Evolutionary conservation across 2,113 vertebrate genomes (phyloP), one percentile per base, ranked within the genome.

Genomic region (Clarias gariepinus): DNA sequence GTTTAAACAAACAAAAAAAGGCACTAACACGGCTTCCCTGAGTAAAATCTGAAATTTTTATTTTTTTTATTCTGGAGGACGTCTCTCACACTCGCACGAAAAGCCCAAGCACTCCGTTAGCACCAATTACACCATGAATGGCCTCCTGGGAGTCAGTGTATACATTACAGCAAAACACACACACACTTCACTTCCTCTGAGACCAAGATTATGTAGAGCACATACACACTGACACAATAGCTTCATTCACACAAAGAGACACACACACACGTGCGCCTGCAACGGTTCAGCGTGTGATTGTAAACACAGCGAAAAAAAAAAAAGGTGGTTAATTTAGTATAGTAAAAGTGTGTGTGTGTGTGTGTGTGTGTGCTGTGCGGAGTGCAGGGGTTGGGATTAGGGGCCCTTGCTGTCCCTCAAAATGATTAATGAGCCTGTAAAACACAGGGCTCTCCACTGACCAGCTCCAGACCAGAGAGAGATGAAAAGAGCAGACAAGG

Each of bases 401-500:
- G 94, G 95, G 93, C 94, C 86, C 83, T 95, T 92, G 93, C 93
- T 95, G 96, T 96, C 96, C 95, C 93, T 90, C 90, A 89, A 88
- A 83, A 92, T 98, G 97, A 97, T 98, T 95, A 96, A 98, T 98
- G 95, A 93, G 95, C 93, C 93, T 95, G 87, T 89, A 92, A 93
- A 90, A 93, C 92, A 81, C 86, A 85, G 85, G 92, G 92, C 93
- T 88, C 89, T 88, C 94, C 94, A 55, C 90, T 88, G 89, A 90
- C 21, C 83, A 82, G 86, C 84, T 79, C 53, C 53, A 89, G 89
- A 91, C 87, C 89, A 10, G 60, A 87, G 85, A 82, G 36, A 69
- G 73, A 83, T 64, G 74, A 76, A 90, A 90, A 87, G 88, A 88
- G 91, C 83, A 92, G 90, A 87, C 68, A 0, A 87, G 90, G 86